phyloP scores from a whole-genome alignment of 2,113 vertebrate species.

The Centrocercus urophasianus region DNA sequence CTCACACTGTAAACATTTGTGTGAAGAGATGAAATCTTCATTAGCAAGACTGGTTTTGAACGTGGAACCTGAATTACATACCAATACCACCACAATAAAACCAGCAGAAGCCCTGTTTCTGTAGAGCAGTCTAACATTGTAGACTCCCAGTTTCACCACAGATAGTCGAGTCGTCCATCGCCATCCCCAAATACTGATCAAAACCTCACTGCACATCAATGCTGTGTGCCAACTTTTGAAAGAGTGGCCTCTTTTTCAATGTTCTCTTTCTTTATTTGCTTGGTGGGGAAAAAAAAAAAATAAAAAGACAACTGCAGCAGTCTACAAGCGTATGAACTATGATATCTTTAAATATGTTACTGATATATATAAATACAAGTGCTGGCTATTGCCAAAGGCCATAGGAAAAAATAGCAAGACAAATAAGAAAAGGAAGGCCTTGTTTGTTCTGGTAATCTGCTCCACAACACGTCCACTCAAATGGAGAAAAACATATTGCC shows the following conservation, averaged over 20 bases:
- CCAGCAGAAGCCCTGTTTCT: neutral
- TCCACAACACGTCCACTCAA: neutral
- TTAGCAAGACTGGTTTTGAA: conserved; percentile 8
- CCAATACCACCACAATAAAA: neutral
- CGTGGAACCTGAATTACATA: conserved; percentile 21
- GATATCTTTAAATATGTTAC: neutral
- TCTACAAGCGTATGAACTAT: neutral
- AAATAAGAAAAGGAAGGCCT: conserved; percentile 38
- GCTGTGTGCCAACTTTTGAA: neutral
- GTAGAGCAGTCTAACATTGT: neutral
- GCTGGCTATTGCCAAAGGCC: conserved; percentile 21
- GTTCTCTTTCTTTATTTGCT: neutral
- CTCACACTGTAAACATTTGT: neutral
- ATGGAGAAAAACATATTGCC: neutral
- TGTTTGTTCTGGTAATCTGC: conserved; percentile 29
- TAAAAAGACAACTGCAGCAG: neutral
- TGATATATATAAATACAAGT: conserved; percentile 16
- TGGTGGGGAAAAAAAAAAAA: neutral
- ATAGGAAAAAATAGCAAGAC: neutral
- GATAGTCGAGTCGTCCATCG: neutral
- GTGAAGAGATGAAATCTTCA: conserved; percentile 50
- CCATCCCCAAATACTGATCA: neutral
- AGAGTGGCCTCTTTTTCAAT: neutral
- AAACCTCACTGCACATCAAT: neutral
- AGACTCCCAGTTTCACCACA: neutral